Evolutionary conservation across 2,113 vertebrate genomes (phyloP).

Genomic region (Otocyon megalotis): DNA sequence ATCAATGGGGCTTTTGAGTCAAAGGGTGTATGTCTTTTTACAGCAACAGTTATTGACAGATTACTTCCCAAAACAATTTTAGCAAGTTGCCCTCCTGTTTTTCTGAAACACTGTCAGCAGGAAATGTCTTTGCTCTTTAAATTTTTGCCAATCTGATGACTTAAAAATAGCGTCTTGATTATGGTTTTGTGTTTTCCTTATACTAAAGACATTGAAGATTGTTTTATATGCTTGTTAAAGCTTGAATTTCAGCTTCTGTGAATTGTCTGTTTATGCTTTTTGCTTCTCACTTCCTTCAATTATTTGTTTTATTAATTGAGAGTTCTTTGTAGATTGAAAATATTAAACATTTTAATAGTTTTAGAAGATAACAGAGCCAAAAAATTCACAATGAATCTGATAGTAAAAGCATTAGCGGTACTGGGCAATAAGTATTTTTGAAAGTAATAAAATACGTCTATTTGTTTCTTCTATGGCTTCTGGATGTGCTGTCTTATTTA

Average conservation of each 20-base stretch:
- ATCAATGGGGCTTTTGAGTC: background rate
- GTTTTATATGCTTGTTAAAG: background rate
- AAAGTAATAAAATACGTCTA: background rate
- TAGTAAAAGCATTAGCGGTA: background rate
- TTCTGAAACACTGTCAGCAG: background rate
- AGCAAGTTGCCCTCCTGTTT: background rate
- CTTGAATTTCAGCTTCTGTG: conserved; percentile 5
- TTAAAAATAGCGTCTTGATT: background rate
- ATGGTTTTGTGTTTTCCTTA: background rate
- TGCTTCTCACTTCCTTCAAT: background rate
- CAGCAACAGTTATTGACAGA: background rate
- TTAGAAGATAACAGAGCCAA: background rate
- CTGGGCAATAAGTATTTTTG: background rate
- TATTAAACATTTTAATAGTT: conserved; percentile 6
- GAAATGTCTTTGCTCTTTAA: background rate
- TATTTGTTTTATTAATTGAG: background rate
- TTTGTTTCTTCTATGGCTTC: background rate
- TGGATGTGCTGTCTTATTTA: background rate
- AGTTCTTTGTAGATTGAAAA: background rate
- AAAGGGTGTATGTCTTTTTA: background rate
- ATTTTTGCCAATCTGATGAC: background rate
- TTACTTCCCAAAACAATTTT: background rate
- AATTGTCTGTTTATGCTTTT: background rate
- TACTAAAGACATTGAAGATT: background rate
- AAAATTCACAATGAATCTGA: background rate